Conservation (phyloP, 2,888 invertebrate genomes). For the Rhagonycha lutea region DNA sequence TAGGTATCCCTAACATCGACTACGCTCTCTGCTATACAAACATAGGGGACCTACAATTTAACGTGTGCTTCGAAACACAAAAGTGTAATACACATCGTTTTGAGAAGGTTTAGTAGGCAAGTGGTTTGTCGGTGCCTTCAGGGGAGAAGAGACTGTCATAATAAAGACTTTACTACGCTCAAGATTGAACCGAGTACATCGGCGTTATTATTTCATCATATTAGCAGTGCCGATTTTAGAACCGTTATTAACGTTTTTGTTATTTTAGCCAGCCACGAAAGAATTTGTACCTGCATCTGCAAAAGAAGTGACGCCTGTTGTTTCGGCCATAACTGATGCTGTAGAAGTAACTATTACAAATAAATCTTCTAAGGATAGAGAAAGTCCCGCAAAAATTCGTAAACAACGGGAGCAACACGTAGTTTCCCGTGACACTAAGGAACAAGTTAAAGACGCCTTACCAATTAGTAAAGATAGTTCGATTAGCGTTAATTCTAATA, state of each 20-base stretch:
- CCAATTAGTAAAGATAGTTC: slow-evolving; percentile 11
- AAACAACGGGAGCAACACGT: slow-evolving; percentile 40
- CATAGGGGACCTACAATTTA: background rate
- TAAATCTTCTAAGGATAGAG: slow-evolving; percentile 47
- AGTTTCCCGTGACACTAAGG: slow-evolving; percentile 33
- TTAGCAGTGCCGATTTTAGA: background rate
- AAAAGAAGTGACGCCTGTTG: slow-evolving; percentile 64
- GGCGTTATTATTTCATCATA: no score
- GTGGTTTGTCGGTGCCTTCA: no score
- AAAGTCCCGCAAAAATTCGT: slow-evolving; percentile 51
- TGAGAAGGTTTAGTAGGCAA: no score
- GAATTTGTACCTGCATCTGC: slow-evolving; percentile 50
- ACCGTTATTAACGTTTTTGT: background rate
- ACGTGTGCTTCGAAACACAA: background rate
- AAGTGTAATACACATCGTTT: no score
- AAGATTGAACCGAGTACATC: no score
- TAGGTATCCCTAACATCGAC: no score
- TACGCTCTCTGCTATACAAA: no score
- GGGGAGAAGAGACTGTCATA: no score
- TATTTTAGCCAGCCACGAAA: slow-evolving; percentile 49
- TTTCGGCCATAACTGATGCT: slow-evolving; percentile 72
- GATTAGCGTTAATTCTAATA: slow-evolving; percentile 16
- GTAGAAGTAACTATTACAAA: slow-evolving; percentile 63
- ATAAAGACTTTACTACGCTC: no score
- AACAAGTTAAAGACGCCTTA: slow-evolving; percentile 24